These are phyloP conservation scores for Anadara kagoshimensis DNA, from an alignment of 1,140 invertebrate genomes.

Conservation along the genomic window DNA sequence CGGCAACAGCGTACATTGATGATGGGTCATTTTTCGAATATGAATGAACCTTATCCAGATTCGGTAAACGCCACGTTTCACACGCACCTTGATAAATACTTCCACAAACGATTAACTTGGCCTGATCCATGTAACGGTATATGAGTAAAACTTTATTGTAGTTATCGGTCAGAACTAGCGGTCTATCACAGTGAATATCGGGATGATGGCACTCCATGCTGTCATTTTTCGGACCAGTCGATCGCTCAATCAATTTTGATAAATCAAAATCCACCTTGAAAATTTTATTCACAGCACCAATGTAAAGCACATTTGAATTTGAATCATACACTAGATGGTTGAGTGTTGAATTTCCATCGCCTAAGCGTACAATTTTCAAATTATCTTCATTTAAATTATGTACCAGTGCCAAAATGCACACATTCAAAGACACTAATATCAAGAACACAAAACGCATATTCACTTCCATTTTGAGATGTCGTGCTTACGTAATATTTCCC, in stretches of 20 bases:
- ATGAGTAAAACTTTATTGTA: conserved; percentile 97
- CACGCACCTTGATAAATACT: conserved; percentile 92
- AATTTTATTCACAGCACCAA: conserved; percentile 93
- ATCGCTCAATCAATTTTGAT: conserved; percentile 83
- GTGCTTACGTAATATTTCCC: no score
- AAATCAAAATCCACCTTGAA: conserved; percentile 91
- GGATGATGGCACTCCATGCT: conserved; percentile 47
- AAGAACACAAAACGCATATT: no score
- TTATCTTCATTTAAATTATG: no score
- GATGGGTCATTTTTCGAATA: no score
- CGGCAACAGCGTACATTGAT: neutral
- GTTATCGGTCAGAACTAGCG: conserved; percentile 86
- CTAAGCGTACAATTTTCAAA: no score
- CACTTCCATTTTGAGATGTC: no score
- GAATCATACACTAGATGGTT: conserved; percentile 93
- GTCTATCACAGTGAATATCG: conserved; percentile 76
- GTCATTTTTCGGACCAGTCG: conserved; percentile 77
- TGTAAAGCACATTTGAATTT: conserved; percentile 91
- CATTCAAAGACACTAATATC: no score
- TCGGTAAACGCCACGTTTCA: conserved; percentile 88
- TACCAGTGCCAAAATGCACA: no score
- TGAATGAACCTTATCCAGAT: conserved; percentile 80
- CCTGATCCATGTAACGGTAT: conserved; percentile 84
- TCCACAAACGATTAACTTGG: conserved; percentile 93
- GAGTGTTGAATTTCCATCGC: conserved; percentile 38